Evolutionary conservation across 2,113 vertebrate species (phyloP).

Genomic region (Cinclus cinclus): DNA sequence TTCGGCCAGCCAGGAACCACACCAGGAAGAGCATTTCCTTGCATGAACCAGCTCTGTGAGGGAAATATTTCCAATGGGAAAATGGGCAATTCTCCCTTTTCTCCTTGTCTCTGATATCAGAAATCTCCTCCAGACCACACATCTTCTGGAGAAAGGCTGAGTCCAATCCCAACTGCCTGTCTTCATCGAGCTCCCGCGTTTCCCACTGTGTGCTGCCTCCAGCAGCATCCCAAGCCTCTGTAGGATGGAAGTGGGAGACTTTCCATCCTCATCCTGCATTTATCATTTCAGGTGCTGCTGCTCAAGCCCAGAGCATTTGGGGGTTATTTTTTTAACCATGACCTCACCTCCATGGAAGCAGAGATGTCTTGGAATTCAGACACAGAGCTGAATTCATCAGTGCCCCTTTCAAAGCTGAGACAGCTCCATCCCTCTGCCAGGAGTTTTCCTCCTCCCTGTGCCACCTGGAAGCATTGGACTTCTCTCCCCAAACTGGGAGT

Average conservation of each 20-base stretch:
- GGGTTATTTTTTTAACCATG: background rate
- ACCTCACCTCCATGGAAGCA: background rate
- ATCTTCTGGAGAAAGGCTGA: background rate
- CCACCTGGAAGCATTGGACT: background rate
- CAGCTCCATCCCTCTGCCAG: background rate
- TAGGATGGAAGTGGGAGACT: background rate
- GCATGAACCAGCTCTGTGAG: background rate
- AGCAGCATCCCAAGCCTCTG: background rate
- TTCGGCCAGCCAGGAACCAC: background rate
- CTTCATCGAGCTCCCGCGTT: accelerated
- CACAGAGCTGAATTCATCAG: background rate
- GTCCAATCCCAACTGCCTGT: accelerated
- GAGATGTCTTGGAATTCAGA: background rate
- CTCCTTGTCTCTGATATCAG: background rate
- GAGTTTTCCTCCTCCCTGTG: background rate
- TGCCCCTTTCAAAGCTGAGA: background rate
- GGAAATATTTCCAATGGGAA: background rate
- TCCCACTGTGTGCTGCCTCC: background rate
- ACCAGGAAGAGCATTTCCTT: background rate
- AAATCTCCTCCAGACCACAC: background rate
- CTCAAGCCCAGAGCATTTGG: background rate
- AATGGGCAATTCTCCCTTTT: background rate
- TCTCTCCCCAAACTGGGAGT: background rate
- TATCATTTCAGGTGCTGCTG: background rate
- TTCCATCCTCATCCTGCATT: background rate